These are phyloP conservation scores for Ooceraea biroi DNA, from an alignment of 1,140 invertebrate genomes.

Conservation along the genomic window DNA sequence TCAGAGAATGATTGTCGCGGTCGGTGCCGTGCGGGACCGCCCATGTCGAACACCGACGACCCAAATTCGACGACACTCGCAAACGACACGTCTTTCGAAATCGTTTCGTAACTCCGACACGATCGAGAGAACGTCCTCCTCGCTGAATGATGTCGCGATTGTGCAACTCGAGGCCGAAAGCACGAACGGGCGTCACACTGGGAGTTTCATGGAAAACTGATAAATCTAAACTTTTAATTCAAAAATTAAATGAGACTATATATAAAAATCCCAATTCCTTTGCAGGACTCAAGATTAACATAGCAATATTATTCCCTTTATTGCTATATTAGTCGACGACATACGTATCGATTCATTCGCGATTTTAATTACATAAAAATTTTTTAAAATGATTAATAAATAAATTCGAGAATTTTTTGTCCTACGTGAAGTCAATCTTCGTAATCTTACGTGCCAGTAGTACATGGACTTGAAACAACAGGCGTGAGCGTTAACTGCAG, in stretches of 20 bases:
- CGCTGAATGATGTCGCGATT: constrained; percentile 1
- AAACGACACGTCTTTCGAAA: constrained; percentile 55
- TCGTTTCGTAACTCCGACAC: constrained; percentile 31
- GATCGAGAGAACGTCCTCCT: constrained; percentile 31
- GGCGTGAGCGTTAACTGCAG: constrained; percentile 36
- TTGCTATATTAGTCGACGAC: too few relatives aligned
- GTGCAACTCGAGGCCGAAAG: constrained; percentile 4
- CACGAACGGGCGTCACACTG: background rate
- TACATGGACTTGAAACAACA: constrained; percentile 20
- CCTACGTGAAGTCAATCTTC: too few relatives aligned
- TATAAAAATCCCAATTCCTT: too few relatives aligned
- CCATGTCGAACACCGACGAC: constrained; percentile 50
- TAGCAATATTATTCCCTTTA: too few relatives aligned
- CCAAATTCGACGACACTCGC: constrained; percentile 50
- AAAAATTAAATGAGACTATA: too few relatives aligned
- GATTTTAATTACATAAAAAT: too few relatives aligned
- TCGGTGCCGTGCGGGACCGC: constrained; percentile 35
- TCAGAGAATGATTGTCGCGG: constrained; percentile 32
- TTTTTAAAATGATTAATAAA: too few relatives aligned
- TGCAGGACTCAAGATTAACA: too few relatives aligned
- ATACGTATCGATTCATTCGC: too few relatives aligned
- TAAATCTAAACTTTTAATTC: background rate
- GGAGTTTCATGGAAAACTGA: background rate
- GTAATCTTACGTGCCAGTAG: background rate
- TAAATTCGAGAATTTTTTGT: too few relatives aligned